phyloP scores from a whole-genome alignment of 2,888 invertebrate species.

The Cactoblastis cactorum region DNA sequence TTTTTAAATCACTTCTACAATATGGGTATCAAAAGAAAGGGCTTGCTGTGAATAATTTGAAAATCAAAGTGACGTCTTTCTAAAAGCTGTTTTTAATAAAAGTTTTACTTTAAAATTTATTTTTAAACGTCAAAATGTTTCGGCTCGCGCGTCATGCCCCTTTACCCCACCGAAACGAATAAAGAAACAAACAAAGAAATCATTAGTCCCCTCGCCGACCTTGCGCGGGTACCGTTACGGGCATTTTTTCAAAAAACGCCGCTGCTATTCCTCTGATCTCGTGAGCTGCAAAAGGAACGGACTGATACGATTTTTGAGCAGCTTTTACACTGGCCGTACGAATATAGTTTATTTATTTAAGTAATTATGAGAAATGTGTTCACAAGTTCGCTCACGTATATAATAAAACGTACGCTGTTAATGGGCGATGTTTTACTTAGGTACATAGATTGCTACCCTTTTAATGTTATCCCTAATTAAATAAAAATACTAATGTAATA shows the following conservation, averaged over 20 bases:
- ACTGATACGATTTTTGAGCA: slow-evolving; percentile 50
- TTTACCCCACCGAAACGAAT: neutral
- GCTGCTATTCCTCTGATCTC: slow-evolving; percentile 72
- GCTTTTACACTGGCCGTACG: slow-evolving; percentile 27
- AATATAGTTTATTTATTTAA: neutral
- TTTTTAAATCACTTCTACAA: no score
- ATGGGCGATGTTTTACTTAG: no score
- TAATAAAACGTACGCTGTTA: no score
- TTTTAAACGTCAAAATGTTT: neutral
- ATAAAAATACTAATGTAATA: no score
- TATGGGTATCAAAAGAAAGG: no score
- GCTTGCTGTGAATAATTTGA: no score
- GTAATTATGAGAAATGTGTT: neutral
- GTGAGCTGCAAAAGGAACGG: slow-evolving; percentile 63
- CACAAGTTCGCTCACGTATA: neutral
- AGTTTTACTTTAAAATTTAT: neutral
- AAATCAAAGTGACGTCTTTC: no score
- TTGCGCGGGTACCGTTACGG: slow-evolving; percentile 62
- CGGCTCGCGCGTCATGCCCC: neutral
- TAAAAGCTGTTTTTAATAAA: neutral
- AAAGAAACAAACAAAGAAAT: slow-evolving; percentile 37
- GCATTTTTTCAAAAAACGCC: slow-evolving; percentile 52
- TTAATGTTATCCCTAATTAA: no score
- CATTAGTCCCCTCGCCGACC: slow-evolving; percentile 58
- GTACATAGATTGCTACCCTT: no score